A percentile compares a stretch with the other conserved stretches of the same genome.
These are phyloP conservation scores for Junonia oenone DNA, from an alignment of 2,888 invertebrate genomes.

Conservation along the genomic window DNA sequence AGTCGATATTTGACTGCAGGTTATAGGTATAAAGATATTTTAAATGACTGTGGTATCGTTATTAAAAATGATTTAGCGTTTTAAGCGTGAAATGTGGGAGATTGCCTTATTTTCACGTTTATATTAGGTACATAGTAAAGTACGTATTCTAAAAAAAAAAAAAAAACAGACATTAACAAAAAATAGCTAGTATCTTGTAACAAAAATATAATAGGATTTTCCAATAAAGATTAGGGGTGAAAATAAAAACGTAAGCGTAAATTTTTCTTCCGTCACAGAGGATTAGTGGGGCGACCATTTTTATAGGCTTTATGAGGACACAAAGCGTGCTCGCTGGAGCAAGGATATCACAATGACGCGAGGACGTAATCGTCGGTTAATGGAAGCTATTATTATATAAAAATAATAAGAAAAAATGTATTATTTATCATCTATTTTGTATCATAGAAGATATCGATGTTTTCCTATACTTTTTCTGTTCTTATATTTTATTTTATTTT, in stretches of 20 bases:
- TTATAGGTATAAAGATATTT: no score
- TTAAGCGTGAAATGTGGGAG: no score
- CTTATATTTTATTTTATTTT: no score
- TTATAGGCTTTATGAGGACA: background rate
- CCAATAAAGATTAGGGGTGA: background rate
- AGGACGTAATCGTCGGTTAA: conserved; percentile 6
- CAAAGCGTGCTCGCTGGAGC: conserved; percentile 1
- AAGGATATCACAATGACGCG: conserved; percentile 5
- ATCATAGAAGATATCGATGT: background rate
- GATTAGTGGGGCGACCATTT: conserved; percentile 1
- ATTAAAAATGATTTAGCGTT: no score
- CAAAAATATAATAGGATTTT: background rate
- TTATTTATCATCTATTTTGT: background rate
- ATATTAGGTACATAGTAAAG: no score
- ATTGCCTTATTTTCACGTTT: no score
- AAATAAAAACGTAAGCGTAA: background rate
- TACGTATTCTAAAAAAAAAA: no score
- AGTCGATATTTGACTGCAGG: no score
- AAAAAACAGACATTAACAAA: no score
- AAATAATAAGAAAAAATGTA: background rate
- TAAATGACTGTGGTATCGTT: no score
- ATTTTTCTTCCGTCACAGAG: conserved; percentile 1
- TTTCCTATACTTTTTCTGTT: no score
- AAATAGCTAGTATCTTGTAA: no score
- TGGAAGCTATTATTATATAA: background rate